A percentile compares a stretch with the other conserved stretches of the same genome.
phyloP scores from a whole-genome alignment of 1,140 invertebrate species.

The Lasioglossum albipes region DNA sequence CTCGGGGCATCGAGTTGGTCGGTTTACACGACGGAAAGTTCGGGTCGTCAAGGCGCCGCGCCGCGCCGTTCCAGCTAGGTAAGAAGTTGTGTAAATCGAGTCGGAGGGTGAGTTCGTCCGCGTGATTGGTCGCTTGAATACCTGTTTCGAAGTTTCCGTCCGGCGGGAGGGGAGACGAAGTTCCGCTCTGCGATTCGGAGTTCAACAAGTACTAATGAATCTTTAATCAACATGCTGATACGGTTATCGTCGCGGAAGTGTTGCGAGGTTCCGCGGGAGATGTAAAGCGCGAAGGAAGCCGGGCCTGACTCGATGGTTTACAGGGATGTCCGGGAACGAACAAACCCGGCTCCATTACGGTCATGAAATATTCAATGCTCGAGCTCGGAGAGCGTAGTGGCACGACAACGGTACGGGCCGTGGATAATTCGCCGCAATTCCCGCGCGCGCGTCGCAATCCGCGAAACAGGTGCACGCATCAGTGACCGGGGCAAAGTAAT shows the following conservation, averaged over 20 bases:
- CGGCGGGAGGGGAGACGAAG: background rate
- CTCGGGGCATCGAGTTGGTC: too few relatives aligned
- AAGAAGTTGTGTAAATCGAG: too few relatives aligned
- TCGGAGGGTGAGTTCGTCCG: background rate
- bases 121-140: slow-evolving; percentile 16
- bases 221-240: background rate
- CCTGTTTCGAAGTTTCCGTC: slow-evolving; percentile 2
- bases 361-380: slow-evolving; percentile 21
- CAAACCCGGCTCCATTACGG: slow-evolving; percentile 4
- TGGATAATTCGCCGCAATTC: slow-evolving; percentile 18
- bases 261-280: too few relatives aligned
- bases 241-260: background rate
- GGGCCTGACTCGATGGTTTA: background rate
- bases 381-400: background rate
- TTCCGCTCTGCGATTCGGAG: background rate
- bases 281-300: too few relatives aligned
- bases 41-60: too few relatives aligned
- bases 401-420: too few relatives aligned
- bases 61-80: too few relatives aligned
- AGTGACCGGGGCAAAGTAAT: background rate
- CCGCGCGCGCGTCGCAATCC: slow-evolving; percentile 10
- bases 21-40: too few relatives aligned
- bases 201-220: background rate
- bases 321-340: background rate
- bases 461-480: background rate